Evolutionary conservation across 2,113 vertebrate genomes (phyloP).

Genomic region (Halcyon senegalensis): DNA sequence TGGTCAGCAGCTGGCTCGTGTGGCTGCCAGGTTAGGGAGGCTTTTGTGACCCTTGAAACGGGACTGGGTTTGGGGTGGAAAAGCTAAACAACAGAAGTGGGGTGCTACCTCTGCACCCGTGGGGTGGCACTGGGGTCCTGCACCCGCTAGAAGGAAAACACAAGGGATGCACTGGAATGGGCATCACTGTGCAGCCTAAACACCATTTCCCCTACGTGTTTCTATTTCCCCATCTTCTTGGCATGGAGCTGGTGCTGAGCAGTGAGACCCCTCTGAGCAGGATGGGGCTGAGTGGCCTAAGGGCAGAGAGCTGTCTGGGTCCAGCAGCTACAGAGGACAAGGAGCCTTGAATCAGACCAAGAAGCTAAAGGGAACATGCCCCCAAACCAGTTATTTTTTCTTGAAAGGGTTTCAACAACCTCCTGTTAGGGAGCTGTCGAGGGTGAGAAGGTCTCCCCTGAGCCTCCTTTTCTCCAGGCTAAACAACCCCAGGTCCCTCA

Average conservation of each 20-base stretch:
- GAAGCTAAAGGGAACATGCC: not conserved
- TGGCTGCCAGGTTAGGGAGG: not conserved
- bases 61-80: not conserved
- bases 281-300: not conserved
- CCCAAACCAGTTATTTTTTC: not conserved
- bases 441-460: no score
- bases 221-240: not conserved
- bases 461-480: no score
- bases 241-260: not conserved
- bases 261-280: rapidly evolving
- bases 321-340: not conserved
- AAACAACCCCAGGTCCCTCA: no score
- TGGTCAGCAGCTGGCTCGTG: not conserved
- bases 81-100: rapidly evolving
- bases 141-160: not conserved
- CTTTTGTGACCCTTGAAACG: not conserved
- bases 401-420: not conserved
- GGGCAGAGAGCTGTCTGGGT: not conserved
- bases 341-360: not conserved
- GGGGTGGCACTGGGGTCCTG: not conserved
- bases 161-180: not conserved
- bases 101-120: not conserved
- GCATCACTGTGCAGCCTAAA: not conserved
- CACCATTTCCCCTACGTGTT: not conserved
- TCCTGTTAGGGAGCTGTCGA: no score